Conservation (phyloP, 2,797 vertebrate genomes). For the Knipowitschia caucasica region DNA sequence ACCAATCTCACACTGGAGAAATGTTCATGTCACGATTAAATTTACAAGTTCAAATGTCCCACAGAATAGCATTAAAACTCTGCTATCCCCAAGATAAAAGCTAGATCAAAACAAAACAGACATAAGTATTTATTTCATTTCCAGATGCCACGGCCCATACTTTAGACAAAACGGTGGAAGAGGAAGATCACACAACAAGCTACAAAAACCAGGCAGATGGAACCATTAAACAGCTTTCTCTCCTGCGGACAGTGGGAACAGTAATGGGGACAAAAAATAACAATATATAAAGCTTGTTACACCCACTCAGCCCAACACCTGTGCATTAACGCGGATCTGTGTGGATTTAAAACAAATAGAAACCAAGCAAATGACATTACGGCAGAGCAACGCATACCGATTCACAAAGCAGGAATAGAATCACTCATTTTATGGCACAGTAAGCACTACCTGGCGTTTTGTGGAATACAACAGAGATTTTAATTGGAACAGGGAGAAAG, state of each 20-base stretch:
- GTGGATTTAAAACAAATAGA: slow-evolving; percentile 9
- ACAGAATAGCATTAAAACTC: too few relatives aligned
- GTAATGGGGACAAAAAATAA: slow-evolving; percentile 38
- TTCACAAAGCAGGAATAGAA: slow-evolving; percentile 38
- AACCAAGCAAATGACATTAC: slow-evolving; percentile 18
- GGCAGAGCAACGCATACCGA: slow-evolving; percentile 30
- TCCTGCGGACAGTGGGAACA: slow-evolving; percentile 25
- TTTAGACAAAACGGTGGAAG: too few relatives aligned
- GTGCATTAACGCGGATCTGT: slow-evolving; percentile 11
- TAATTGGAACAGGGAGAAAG: slow-evolving; percentile 44
- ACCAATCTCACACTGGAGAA: too few relatives aligned
- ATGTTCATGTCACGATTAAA: too few relatives aligned
- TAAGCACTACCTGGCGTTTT: slow-evolving; percentile 33
- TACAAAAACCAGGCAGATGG: background rate
- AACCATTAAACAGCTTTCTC: background rate
- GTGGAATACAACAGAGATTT: slow-evolving; percentile 26
- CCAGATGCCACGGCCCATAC: too few relatives aligned
- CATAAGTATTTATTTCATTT: too few relatives aligned
- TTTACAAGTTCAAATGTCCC: too few relatives aligned
- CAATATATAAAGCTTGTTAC: slow-evolving; percentile 27
- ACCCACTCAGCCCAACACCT: slow-evolving; percentile 17
- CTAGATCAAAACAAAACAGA: too few relatives aligned
- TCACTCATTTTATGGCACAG: slow-evolving; percentile 32
- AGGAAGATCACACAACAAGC: too few relatives aligned
- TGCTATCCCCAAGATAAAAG: too few relatives aligned